Evolutionary conservation across 2,797 vertebrate species (phyloP), one percentile per base, ranked within the genome.

Genomic region (Crocidura indochinensis): DNA sequence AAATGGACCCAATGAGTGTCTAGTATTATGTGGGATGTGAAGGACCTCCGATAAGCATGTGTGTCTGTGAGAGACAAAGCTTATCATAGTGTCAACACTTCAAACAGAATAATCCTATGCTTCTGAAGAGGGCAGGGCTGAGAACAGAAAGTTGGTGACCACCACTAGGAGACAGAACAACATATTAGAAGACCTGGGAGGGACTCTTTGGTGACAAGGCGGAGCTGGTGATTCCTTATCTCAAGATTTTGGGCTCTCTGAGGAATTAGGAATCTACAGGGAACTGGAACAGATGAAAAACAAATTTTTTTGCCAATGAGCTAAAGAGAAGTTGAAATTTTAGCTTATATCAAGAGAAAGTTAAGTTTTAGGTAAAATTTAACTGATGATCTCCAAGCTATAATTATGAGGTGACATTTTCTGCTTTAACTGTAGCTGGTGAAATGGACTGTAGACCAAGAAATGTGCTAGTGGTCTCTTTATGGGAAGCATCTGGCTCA

Each of bases 341-440:
- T 14, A 8, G 10, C 11, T 64, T 87, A 68, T 38, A 65, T 38
- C 44, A n/a, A 44, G 26, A 69, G 44, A 31, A 64, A 73, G 65
- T 65, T 73, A 31, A 22, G 26, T 24, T 24, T 31, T 65, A 38
- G 62, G 15, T 19, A 38, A 49, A 22, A 64, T 76, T 87, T 51
- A 82, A 9, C 47, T 77, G 86, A 73, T 11, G 22, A 51, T 15
- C 27, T 2, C 10, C 68, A 46, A 47, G 15, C 6, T 60, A 1
- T 62, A 29, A n/a, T 60, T 20, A 44, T 38, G 38, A 69, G n/a
- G 29, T 51, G 71, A 62, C 26, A 76, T n/a, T 69, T 92, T 91
- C 78, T 77, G 47, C 44, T 53, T 65, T 15, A 53, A 14, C 51
- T 53, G 51, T 17, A 53, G 51, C 51, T 53, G 51, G 51, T 14